A percentile compares a stretch with the other conserved stretches of the same genome.
phyloP scores from a whole-genome alignment of 2,888 invertebrate genomes.

The Sarcophaga carnaria region DNA sequence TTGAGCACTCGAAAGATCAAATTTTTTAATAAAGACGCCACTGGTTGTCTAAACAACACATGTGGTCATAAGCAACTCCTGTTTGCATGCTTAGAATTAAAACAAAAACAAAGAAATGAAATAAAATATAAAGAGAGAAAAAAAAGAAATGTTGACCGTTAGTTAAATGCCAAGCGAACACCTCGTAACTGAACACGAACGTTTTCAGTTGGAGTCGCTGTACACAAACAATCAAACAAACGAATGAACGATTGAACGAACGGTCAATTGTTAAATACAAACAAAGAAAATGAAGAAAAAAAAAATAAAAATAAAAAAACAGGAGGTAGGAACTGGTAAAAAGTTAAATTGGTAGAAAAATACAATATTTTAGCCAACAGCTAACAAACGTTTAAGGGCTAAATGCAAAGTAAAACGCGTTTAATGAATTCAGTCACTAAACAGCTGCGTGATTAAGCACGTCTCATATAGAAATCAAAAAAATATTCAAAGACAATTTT shows the following conservation, averaged over 20 bases:
- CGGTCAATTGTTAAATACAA: slow-evolving; percentile 53
- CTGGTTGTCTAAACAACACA: slow-evolving; percentile 10
- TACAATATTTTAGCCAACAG: slow-evolving; percentile 37
- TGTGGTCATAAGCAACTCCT: slow-evolving; percentile 26
- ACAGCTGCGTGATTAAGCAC: slow-evolving; percentile 64
- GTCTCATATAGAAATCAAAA: slow-evolving; percentile 43
- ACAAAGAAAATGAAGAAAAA: not conserved
- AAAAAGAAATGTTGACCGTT: slow-evolving; percentile 21
- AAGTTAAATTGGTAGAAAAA: slow-evolving; percentile 17
- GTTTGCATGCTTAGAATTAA: slow-evolving; percentile 43
- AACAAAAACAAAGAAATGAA: slow-evolving; percentile 4
- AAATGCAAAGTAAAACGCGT: slow-evolving; percentile 61
- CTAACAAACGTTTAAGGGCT: slow-evolving; percentile 46
- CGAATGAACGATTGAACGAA: slow-evolving; percentile 10
- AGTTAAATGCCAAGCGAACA: slow-evolving; percentile 67
- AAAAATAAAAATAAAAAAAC: not conserved
- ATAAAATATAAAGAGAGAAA: not conserved
- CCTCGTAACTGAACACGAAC: slow-evolving; percentile 63
- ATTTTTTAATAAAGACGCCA: slow-evolving; percentile 2
- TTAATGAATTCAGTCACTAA: slow-evolving; percentile 65
- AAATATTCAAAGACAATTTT: not conserved
- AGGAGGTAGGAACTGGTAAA: not conserved
- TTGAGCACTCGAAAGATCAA: no score
- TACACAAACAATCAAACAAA: not conserved
- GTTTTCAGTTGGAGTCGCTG: slow-evolving; percentile 29